Percentiles rank a stretch among this genome's conserved stretches.
Conservation (phyloP, 2,113 vertebrate genomes). For the Burhinus oedicnemus region DNA sequence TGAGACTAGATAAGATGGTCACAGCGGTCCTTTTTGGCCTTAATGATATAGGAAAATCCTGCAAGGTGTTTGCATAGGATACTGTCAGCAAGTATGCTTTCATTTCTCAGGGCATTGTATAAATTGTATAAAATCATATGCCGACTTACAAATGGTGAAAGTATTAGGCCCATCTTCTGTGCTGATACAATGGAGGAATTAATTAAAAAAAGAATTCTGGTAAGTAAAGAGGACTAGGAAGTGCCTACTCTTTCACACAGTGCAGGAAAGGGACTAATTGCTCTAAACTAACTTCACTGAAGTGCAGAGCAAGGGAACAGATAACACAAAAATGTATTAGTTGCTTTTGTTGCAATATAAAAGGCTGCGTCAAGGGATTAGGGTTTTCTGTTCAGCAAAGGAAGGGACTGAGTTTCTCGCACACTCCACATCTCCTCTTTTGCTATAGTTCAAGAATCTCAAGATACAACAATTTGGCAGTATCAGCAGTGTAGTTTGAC, state of each 20-base stretch:
- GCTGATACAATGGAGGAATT: constrained; percentile 40
- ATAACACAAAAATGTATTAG: constrained; percentile 46
- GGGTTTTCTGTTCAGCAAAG: constrained; percentile 47
- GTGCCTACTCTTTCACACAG: neutral
- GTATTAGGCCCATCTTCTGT: neutral
- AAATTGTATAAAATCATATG: neutral
- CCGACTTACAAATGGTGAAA: neutral
- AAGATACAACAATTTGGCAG: constrained; percentile 17
- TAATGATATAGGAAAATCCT: neutral
- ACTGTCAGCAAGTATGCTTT: neutral
- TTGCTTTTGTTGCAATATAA: constrained; percentile 50
- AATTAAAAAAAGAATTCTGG: constrained; percentile 41
- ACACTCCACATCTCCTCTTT: neutral
- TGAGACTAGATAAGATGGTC: neutral
- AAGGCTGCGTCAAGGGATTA: constrained; percentile 35
- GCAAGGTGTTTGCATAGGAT: neutral
- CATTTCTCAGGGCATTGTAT: neutral
- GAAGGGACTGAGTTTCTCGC: neutral
- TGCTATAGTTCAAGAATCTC: constrained; percentile 42
- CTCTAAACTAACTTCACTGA: constrained; percentile 26
- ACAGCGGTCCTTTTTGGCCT: neutral
- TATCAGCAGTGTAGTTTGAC: neutral
- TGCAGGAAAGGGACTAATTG: constrained; percentile 10
- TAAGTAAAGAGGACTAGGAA: constrained; percentile 34
- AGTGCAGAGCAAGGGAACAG: constrained; percentile 42